Conservation (phyloP, 2,888 invertebrate species). For the Caenorhabditis macrosperma region DNA sequence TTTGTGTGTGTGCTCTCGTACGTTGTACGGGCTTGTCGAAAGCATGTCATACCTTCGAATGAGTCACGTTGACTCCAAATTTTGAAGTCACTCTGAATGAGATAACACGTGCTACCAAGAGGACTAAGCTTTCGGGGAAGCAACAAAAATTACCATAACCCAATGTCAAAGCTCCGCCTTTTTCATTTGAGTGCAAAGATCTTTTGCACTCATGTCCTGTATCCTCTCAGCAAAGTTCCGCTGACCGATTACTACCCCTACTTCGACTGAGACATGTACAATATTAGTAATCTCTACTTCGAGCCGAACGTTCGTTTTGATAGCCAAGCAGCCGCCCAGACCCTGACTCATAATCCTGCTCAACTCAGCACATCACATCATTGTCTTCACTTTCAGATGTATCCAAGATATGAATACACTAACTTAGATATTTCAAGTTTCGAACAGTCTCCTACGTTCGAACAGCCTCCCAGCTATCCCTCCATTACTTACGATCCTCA, state of each 20-base stretch:
- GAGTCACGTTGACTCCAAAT: constrained; percentile 17
- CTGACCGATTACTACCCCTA: too few species aligned
- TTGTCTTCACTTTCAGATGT: constrained; percentile 28
- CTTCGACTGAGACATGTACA: too few species aligned
- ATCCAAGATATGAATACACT: constrained; percentile 45
- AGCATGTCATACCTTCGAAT: background rate
- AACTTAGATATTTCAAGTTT: constrained; percentile 36
- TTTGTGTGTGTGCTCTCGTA: background rate
- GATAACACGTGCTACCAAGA: constrained; percentile 36
- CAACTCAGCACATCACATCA: background rate
- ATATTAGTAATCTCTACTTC: constrained; percentile 16
- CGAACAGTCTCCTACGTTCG: constrained; percentile 14
- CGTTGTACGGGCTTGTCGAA: background rate
- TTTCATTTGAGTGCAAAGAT: background rate
- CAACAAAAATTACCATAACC: constrained; percentile 53
- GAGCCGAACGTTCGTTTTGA: constrained; percentile 32
- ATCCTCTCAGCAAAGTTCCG: too few species aligned
- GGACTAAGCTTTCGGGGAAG: constrained; percentile 36
- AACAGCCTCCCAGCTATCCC: constrained; percentile 13
- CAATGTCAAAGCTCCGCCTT: constrained; percentile 34
- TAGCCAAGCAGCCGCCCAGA: background rate
- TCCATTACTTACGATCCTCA: constrained; percentile 10
- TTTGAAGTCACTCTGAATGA: constrained; percentile 48
- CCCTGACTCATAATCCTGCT: background rate
- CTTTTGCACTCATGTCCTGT: too few species aligned